Base-by-base conservation (phyloP, 1,140 invertebrate species). In the Caenorhabditis remanei region DNA sequence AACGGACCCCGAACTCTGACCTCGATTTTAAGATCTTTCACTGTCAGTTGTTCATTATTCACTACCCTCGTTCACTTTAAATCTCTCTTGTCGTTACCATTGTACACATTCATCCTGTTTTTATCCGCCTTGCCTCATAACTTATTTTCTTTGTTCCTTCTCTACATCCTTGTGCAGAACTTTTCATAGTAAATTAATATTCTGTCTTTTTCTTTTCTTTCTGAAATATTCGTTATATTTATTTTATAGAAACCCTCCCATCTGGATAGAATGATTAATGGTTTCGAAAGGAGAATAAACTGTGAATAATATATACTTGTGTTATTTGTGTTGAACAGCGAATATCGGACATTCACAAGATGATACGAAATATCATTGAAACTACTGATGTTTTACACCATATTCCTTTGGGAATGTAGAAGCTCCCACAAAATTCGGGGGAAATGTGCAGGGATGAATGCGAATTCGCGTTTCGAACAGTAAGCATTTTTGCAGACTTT, bases 241-340 rank as follows among this genome's bases (percentile, higher is more conserved):
- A 79, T 79, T 79, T 50, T 50, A 46, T 46, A 75, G 43, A n/a
- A 79, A 79, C 16, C n/a, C 46, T 79, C 19, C 71, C n/a, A 46
- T 8, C 14, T 79, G 71, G 71, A 79, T 21, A 79, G 71, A 79
- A 79, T 79, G 71, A 79, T 79, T 71, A 53, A 79, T 79, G 71
- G 71, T 50, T 79, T 24, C 71, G 71, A 79, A 79, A 19, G 71
- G 71, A 79, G 71, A 79, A 79, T 79, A 79, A 79, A 79, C 71
- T 79, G 71, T 79, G 71, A 79, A 79, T 79, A 50, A 79, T 79
- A 79, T 63, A 11, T 2, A 63, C 5, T 6, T 13, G 24, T 63
- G n/a, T 32, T 63, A 7, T 21, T 21, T 8, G 1, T 63, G n/a
- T 21, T 32, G 7, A 4, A 63, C 24, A 63, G 24, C 6, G 6